Evolutionary conservation across 2,888 invertebrate genomes (phyloP).

Genomic region (Sceliomorpha sp.): DNA sequence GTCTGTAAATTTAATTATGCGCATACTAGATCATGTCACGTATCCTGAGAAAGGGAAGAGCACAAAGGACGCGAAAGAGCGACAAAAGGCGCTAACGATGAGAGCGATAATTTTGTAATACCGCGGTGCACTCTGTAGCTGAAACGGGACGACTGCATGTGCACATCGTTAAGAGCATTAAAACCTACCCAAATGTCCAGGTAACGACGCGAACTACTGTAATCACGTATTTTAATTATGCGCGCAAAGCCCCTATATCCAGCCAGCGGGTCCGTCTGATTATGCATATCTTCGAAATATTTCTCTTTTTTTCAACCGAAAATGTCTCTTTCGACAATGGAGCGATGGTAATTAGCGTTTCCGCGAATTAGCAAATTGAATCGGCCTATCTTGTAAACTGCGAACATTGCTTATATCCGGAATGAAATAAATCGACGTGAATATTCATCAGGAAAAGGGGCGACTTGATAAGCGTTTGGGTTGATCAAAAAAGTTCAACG

Average conservation of each 20-base stretch:
- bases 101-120: conserved; percentile 40
- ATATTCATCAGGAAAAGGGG: too few species aligned
- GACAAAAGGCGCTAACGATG: conserved; percentile 24
- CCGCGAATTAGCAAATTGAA: neutral
- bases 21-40: neutral
- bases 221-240: conserved; percentile 54
- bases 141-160: conserved; percentile 26
- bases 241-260: conserved; percentile 33
- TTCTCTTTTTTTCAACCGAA: conserved; percentile 16
- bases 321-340: too few species aligned
- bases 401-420: too few species aligned
- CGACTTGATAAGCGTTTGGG: too few species aligned
- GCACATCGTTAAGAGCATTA: conserved; percentile 60
- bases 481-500: too few species aligned
- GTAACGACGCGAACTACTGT: conserved; percentile 40
- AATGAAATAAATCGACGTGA: too few species aligned
- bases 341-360: too few species aligned
- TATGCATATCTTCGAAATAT: conserved; percentile 19
- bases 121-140: conserved; percentile 24
- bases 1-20: too few species aligned
- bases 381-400: too few species aligned
- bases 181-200: conserved; percentile 65
- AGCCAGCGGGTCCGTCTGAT: conserved; percentile 36
- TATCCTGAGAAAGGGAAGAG: conserved; percentile 8
- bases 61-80: conserved; percentile 8